Percentiles rank a stretch among this genome's conserved stretches.
Evolutionary conservation across 2,113 vertebrate genomes (phyloP).

Genomic region (Ptilonorhynchus violaceus): DNA sequence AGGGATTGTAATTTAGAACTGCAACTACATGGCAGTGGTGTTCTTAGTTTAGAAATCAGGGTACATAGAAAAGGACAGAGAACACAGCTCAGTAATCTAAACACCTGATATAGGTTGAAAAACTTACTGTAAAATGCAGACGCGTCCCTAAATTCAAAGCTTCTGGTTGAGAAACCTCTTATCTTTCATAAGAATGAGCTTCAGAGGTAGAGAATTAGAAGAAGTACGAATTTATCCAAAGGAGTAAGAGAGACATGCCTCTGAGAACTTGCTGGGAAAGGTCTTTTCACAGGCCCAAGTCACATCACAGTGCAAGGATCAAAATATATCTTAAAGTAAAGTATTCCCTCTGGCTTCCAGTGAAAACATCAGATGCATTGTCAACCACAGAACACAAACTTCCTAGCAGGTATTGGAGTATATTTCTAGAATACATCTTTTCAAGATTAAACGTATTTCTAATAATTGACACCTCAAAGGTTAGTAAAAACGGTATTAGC

Average conservation of each 20-base stretch:
- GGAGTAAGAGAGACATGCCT: not conserved
- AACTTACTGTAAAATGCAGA: not conserved
- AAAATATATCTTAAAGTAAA: not conserved
- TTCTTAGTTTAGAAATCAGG: constrained; percentile 25
- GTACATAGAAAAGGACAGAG: not conserved
- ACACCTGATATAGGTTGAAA: not conserved
- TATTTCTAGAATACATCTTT: not conserved
- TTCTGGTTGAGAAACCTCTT: not conserved
- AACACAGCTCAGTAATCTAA: not conserved
- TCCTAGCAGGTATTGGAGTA: not conserved
- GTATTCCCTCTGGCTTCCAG: not conserved
- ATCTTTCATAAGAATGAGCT: not conserved
- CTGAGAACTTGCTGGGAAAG: not conserved
- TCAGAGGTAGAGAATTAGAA: not conserved
- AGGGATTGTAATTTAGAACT: constrained; percentile 34
- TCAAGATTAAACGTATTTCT: not conserved
- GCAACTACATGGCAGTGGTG: not conserved
- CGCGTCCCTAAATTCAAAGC: not conserved
- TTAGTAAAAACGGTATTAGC: not conserved
- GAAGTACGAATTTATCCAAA: not conserved
- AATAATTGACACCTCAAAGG: not conserved
- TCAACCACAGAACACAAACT: not conserved
- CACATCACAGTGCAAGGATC: not conserved
- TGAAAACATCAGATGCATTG: not conserved
- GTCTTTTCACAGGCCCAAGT: not conserved